A percentile compares a stretch with the other conserved stretches of the same genome.
phyloP scores from a whole-genome alignment of 1,140 invertebrate species.

The Brachionus plicatilis region DNA sequence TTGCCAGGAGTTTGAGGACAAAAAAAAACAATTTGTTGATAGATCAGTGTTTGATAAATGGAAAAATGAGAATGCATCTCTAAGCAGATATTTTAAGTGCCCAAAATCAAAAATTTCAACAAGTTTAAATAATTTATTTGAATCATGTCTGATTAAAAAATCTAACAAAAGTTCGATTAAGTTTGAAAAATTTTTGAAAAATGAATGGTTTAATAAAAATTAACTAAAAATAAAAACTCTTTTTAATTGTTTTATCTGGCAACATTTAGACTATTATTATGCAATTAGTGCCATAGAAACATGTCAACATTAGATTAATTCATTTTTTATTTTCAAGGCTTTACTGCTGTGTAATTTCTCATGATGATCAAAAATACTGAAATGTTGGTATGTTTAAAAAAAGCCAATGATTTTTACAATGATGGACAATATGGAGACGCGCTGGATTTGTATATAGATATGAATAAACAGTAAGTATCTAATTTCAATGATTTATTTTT shows the following conservation, averaged over 20 bases:
- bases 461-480: background rate
- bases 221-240: background rate
- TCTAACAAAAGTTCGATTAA: background rate
- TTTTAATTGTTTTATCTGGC: no score
- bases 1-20: background rate
- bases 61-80: slow-evolving; percentile 17
- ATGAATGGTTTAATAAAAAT: slow-evolving; percentile 28
- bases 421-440: background rate
- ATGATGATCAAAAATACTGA: background rate
- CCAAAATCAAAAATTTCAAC: background rate
- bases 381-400: background rate
- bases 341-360: background rate
- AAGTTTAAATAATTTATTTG: background rate
- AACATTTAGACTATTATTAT: background rate
- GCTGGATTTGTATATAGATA: background rate
- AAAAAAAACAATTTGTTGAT: background rate
- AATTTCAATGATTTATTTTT: no score
- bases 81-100: slow-evolving; percentile 8
- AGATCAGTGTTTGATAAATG: slow-evolving; percentile 1
- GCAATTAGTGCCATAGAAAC: background rate
- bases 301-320: background rate
- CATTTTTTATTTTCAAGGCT: background rate
- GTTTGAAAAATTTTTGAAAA: background rate
- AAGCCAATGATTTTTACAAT: background rate
- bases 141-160: background rate